phyloP scores from a whole-genome alignment of 1,140 invertebrate species.

The Leucophenga varia region DNA sequence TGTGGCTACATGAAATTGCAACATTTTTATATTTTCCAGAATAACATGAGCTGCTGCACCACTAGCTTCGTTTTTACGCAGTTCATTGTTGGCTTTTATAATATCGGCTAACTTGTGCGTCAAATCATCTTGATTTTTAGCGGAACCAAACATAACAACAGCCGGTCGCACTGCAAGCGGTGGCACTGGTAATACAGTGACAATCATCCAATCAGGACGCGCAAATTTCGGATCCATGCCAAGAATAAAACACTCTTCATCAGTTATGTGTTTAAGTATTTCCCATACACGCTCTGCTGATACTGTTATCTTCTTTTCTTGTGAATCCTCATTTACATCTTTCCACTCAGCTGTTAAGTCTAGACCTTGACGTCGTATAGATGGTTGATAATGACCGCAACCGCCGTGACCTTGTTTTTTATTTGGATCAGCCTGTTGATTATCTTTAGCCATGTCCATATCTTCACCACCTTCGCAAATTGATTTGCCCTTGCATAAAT shows the following conservation, averaged over 20 bases:
- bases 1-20: slow-evolving; percentile 98
- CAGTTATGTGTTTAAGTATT: slow-evolving; percentile 95
- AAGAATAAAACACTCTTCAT: slow-evolving; percentile 94
- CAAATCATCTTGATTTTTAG: slow-evolving; percentile 98
- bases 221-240: slow-evolving; percentile 96
- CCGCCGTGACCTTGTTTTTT: slow-evolving; percentile 87
- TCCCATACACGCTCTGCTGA: slow-evolving; percentile 95
- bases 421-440: slow-evolving; percentile 59
- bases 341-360: slow-evolving; percentile 98
- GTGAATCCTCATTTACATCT: slow-evolving; percentile 95
- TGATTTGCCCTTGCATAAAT: slow-evolving; percentile 96
- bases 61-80: slow-evolving; percentile 91
- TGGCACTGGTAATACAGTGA: slow-evolving; percentile 96
- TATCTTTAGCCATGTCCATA: slow-evolving; percentile 85
- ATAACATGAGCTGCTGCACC: slow-evolving; percentile 97
- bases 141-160: slow-evolving; percentile 98
- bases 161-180: slow-evolving; percentile 91
- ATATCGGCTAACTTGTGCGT: slow-evolving; percentile 99
- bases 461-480: slow-evolving; percentile 99
- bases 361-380: slow-evolving; percentile 81
- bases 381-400: slow-evolving; percentile 97
- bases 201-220: slow-evolving; percentile 99
- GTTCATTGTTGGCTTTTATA: slow-evolving; percentile 97
- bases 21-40: slow-evolving; percentile 94
- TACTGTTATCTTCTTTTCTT: slow-evolving; percentile 91